Conservation (phyloP, 2,113 vertebrate species). For the Gadus macrocephalus region DNA sequence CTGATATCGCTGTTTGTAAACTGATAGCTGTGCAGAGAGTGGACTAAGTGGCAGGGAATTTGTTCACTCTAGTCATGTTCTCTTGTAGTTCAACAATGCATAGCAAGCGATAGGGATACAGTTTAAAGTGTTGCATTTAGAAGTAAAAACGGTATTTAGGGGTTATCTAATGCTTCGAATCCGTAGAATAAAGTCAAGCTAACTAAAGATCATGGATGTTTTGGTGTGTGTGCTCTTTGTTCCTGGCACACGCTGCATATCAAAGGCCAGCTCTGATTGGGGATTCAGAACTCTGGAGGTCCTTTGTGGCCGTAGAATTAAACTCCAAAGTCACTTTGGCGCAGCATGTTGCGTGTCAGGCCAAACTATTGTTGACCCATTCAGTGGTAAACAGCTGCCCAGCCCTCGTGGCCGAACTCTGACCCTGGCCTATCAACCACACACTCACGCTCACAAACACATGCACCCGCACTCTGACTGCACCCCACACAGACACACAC, state of each 20-base stretch:
- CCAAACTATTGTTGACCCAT: constrained; percentile 26
- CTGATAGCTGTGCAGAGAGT: too few species aligned
- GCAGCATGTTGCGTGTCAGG: constrained; percentile 38
- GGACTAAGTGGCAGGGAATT: too few species aligned
- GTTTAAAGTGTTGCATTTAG: too few species aligned
- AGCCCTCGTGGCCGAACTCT: constrained; percentile 16
- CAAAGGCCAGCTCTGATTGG: constrained; percentile 5
- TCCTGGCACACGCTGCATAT: constrained; percentile 30
- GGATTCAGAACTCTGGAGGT: constrained; percentile 25
- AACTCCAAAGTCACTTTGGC: constrained; percentile 39
- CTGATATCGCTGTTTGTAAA: too few species aligned
- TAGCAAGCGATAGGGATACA: too few species aligned
- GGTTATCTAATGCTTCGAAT: too few species aligned
- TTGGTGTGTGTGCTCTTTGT: background rate
- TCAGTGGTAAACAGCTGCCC: constrained; percentile 47
- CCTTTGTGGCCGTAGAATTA: constrained; percentile 34
- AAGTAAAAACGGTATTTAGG: too few species aligned
- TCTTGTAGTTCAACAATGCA: too few species aligned
- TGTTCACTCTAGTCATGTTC: too few species aligned
- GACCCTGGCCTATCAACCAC: background rate
- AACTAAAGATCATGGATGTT: too few species aligned
- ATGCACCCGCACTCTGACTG: background rate
- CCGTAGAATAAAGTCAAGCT: too few species aligned
- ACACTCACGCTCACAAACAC: background rate
- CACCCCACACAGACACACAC: background rate